Evolutionary conservation across 2,113 vertebrate genomes (phyloP).

Genomic region (Abramis brama): DNA sequence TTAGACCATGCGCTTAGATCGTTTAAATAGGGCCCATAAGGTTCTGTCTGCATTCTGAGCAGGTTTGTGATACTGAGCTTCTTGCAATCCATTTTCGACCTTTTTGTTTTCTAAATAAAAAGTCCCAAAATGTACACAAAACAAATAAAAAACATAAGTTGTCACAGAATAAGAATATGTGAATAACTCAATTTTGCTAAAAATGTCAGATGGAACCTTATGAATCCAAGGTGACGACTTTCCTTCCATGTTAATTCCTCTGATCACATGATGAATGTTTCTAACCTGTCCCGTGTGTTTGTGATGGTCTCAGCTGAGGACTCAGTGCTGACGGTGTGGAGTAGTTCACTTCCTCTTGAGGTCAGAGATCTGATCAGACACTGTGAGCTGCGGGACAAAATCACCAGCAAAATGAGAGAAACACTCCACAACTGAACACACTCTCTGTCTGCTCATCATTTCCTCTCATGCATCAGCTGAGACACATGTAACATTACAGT

Average conservation of each 20-base stretch:
- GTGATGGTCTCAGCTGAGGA: constrained; percentile 76
- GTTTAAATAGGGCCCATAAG: too few species aligned
- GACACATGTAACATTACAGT: neutral
- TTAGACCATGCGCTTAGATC: too few species aligned
- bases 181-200: too few species aligned
- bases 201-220: too few species aligned
- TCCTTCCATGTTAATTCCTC: neutral
- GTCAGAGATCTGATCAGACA: constrained; percentile 89
- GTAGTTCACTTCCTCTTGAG: constrained; percentile 84
- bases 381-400: constrained; percentile 82
- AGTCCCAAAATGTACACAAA: too few species aligned
- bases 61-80: too few species aligned
- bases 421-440: constrained; percentile 73
- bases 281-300: neutral
- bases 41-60: too few species aligned
- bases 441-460: constrained; percentile 6
- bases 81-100: too few species aligned
- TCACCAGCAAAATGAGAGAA: constrained; percentile 83
- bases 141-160: too few species aligned
- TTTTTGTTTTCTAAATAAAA: too few species aligned
- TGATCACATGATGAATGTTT: neutral
- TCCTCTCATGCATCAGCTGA: neutral
- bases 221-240: too few species aligned
- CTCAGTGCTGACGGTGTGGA: constrained; percentile 88
- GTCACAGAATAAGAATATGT: too few species aligned